Base-by-base conservation (phyloP, 2,888 invertebrate species). In the Drosophila sordidapex region DNA sequence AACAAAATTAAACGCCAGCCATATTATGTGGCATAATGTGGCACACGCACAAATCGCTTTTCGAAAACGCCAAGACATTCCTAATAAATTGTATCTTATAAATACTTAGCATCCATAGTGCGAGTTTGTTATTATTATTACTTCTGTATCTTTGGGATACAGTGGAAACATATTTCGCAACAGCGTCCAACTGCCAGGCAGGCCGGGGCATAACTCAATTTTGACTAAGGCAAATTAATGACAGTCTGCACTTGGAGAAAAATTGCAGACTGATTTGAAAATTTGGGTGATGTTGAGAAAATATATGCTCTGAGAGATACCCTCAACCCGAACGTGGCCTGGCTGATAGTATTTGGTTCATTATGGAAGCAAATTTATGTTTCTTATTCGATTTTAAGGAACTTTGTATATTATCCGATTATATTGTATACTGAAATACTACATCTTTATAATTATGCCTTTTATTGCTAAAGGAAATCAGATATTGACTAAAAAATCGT, bases 31-130 rank as follows among this genome's bases (percentile, higher is more conserved):
- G 21, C 21, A 46, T 8, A 46, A 49, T 62, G 40, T 70, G 83
- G 76, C 88, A 59, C 77, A 79, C 85, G 70, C 76, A 79, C 65
- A 72, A 82, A 79, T 71, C 60, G 61, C 46, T 70, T 60, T 69
- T 60, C 79, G 62, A 70, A 74, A 48, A 8, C 48, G 15, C 51
- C 51, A 62, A 64, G 43, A 64, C 67, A 78, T 53, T 66, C 40
- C 66, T 72, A 49, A 71, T 58, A 65, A 65, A 75, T 77, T 31
- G 48, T 71, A 57, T 72, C 62, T 61, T 65, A 25, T 69, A 59
- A 79, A 79, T 59, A 51, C 61, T 57, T 40, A 27, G 48, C 8
- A 66, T 53, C n/a, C 21, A 36, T 48, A 25, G 3, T 51, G n/a
- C 10, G 31, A 51, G 25, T 46, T 46, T 46, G 15, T 46, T 46